Evolutionary conservation across 1,140 invertebrate species (phyloP), one percentile per base, ranked within the genome.

Genomic region (Lamellibrachia luymesi): DNA sequence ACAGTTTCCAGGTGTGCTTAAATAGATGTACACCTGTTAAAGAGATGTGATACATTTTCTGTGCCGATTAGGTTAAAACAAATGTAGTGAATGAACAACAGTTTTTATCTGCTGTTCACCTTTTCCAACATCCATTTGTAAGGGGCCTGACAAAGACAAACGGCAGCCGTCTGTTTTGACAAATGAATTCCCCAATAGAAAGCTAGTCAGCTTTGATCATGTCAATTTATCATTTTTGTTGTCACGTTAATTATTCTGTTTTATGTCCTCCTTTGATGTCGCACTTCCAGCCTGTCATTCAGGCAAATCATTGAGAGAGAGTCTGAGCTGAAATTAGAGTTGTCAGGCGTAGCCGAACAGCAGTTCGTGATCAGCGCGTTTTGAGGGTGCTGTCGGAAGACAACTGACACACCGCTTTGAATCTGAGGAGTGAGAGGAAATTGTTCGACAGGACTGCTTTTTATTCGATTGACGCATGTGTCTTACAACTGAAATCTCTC

Each of bases 141-240:
- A 80, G 64, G 13, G 64, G 17, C 13, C 64, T 80, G 64, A 80
- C 64, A 80, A 22, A 80, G 64, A 80, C 64, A 80, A 80, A 80
- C 64, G 64, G 13, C 64, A 80, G 64, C 64, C 64, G 64, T 80
- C 64, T 8, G 64, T 80, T 80, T 80, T 80, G 64, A 80, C 64
- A 80, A 80, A 80, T 80, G 64, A 10, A 80, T 80, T 80, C 17
- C 2, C 13, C 25, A 38, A 22, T 80, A 80, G 13, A 80, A 80
- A 80, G 64, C 64, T 80, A 80, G 64, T 80, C 64, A 80, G 64
- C 64, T 80, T 80, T 80, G 64, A 80, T 80, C 64, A 80, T 80
- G 64, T 80, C 64, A 80, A 80, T 80, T 80, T 80, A 80, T 80
- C 64, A 80, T 80, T 80, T 80, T 80, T 80, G 64, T 80, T 80